Conservation (phyloP, 2,797 vertebrate genomes). For the Lagocephalus sceleratus region DNA sequence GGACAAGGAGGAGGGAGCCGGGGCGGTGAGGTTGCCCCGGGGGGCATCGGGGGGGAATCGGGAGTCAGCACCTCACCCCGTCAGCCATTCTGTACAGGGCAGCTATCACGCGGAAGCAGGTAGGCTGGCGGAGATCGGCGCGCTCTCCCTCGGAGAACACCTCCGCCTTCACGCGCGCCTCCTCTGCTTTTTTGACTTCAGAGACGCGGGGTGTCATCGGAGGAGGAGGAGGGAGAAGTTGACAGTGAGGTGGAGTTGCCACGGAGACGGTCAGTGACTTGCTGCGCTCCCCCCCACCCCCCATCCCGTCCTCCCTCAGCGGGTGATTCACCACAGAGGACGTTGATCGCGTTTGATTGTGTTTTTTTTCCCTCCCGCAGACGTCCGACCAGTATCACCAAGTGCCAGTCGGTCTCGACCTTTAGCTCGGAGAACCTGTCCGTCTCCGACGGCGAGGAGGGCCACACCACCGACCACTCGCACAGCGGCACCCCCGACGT, state of each 20-base stretch:
- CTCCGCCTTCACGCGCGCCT: constrained; percentile 19
- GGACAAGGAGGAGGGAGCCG: constrained; percentile 76
- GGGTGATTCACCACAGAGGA: constrained; percentile 6
- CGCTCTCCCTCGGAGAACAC: neutral
- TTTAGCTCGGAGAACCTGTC: constrained; percentile 92
- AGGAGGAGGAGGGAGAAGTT: constrained; percentile 92
- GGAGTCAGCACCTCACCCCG: constrained; percentile 84
- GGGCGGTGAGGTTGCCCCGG: constrained; percentile 70
- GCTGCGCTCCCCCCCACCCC: constrained; percentile 38
- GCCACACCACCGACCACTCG: constrained; percentile 90
- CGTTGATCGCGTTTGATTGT: neutral
- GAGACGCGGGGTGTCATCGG: constrained; percentile 88
- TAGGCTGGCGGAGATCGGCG: constrained; percentile 30
- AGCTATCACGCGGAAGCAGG: constrained; percentile 90
- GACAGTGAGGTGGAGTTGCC: constrained; percentile 92
- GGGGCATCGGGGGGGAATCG: constrained; percentile 73
- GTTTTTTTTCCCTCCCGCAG: constrained; percentile 46
- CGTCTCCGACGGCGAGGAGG: constrained; percentile 87
- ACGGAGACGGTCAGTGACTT: constrained; percentile 81
- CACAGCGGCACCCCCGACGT: constrained; percentile 90
- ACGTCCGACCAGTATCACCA: constrained; percentile 86
- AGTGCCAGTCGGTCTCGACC: constrained; percentile 89
- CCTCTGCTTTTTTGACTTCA: constrained; percentile 45
- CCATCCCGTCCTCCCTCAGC: constrained; percentile 26
- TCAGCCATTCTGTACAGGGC: constrained; percentile 89